Base-by-base conservation (phyloP, 1,140 invertebrate species). In the Agraylea sexmaculata region DNA sequence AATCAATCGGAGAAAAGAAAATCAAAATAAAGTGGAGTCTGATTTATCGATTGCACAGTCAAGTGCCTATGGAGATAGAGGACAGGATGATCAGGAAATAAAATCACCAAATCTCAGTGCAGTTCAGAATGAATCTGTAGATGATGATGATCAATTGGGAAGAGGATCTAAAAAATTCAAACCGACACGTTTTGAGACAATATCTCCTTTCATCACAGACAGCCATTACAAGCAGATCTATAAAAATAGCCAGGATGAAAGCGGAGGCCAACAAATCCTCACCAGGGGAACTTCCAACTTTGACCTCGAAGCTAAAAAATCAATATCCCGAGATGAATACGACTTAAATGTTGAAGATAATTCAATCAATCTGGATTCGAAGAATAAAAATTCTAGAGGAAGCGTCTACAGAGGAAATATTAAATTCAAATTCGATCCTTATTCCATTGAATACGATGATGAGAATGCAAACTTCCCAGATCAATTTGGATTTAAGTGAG, bases 401-500 rank as follows among this genome's bases (percentile, higher is more conserved):
- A 7, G 6, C 23, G 23, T 6, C 23, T 31, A 18, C 12, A 19
- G 46, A 20, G 46, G 46, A 29, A 45, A 22, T 19, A 37, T 45
- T 8, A 49, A 45, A 35, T 49, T 29, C 27, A 30, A 41, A 13
- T 34, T 30, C 13, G 27, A 48, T 42, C 40, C 46, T 18, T 17
- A 4, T 5, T 17, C 27, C 13, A 5, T 15, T 2, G 42, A 45
- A 25, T 19, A 39, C 22, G 39, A 39, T 15, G 40, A 42, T 29
- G 16, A 25, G 23, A 31, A 25, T 2, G 17, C 8, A 6, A 40
- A 42, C 33, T 43, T 43, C 16, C 30, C 39, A 20, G 4, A 29
- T 11, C 42, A 49, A 21, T 49, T 49, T 21, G 27, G 19, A n/a
- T 49, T 42, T 30, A 49, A 42, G 46, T 49, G 28, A 49, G 40